A percentile compares a stretch with the other conserved stretches of the same genome.
Conservation (phyloP, 2,888 invertebrate species). For the Epinotia nisella region DNA sequence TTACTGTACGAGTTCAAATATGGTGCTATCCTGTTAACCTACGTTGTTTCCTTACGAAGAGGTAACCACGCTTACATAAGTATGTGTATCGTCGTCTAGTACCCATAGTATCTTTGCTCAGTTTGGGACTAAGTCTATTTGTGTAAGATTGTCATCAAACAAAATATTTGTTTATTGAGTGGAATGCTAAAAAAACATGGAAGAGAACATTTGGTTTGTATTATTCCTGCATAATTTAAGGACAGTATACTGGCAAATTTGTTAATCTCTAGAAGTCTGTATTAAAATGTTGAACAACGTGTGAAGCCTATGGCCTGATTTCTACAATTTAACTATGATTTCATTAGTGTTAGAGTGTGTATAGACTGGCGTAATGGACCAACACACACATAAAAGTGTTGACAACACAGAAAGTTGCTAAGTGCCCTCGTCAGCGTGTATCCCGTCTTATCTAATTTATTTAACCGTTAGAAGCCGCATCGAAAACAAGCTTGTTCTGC, state of each 20-base stretch:
- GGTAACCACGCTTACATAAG: too few species aligned
- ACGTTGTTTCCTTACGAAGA: too few species aligned
- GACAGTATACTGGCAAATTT: background rate
- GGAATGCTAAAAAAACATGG: too few species aligned
- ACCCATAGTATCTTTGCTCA: too few species aligned
- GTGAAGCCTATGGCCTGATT: conserved; percentile 5
- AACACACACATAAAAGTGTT: conserved; percentile 69
- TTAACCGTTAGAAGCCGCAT: conserved; percentile 69
- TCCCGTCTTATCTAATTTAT: conserved; percentile 77
- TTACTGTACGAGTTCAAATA: too few species aligned
- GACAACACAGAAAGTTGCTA: conserved; percentile 72
- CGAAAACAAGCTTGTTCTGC: conserved; percentile 65
- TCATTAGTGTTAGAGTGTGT: conserved; percentile 41
- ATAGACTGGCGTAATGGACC: conserved; percentile 55
- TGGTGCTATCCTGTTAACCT: too few species aligned
- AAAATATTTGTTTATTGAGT: too few species aligned
- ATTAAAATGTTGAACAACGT: background rate
- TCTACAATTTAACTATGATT: conserved; percentile 27
- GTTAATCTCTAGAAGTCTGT: background rate
- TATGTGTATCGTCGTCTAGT: too few species aligned
- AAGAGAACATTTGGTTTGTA: too few species aligned
- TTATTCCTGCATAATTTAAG: too few species aligned
- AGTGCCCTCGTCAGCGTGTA: conserved; percentile 68
- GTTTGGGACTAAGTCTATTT: too few species aligned
- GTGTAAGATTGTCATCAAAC: too few species aligned